These are phyloP conservation scores for Scaptodrosophila lebanonensis DNA, from an alignment of 1,140 invertebrate species.

Conservation along the genomic window DNA sequence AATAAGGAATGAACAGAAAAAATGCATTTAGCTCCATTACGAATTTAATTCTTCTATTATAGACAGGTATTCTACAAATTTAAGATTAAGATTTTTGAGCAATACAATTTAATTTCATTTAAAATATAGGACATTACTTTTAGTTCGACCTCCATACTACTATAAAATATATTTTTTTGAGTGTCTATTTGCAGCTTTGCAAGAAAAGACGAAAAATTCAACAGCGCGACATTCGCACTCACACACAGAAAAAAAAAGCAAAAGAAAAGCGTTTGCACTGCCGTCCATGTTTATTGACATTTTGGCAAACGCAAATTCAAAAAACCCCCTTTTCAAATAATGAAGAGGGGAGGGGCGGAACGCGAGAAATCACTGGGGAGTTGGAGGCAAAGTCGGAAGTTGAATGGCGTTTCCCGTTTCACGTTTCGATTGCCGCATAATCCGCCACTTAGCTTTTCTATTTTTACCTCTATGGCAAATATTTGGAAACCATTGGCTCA, in stretches of 20 bases:
- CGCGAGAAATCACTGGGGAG: conserved; percentile 47
- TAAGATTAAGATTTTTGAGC: too few relatives aligned
- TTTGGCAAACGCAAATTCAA: conserved; percentile 67
- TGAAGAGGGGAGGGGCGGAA: conserved; percentile 22
- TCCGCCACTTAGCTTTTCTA: conserved; percentile 3
- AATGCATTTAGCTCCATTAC: too few relatives aligned
- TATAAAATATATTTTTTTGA: too few relatives aligned
- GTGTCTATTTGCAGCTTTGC: too few relatives aligned
- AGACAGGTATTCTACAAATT: too few relatives aligned
- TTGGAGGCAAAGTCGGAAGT: too few relatives aligned
- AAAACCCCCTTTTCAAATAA: conserved; percentile 52
- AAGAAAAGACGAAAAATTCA: neutral
- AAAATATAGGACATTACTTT: too few relatives aligned
- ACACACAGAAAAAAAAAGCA: neutral
- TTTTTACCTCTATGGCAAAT: conserved; percentile 28
- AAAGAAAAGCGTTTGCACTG: conserved; percentile 2
- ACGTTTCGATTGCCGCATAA: conserved; percentile 2
- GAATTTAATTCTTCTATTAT: too few relatives aligned
- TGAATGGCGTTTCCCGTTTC: neutral
- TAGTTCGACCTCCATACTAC: too few relatives aligned
- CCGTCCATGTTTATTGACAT: conserved; percentile 65
- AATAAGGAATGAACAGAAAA: too few relatives aligned
- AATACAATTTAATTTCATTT: too few relatives aligned
- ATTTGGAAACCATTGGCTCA: conserved; percentile 66
- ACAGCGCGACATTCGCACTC: neutral